These are phyloP conservation scores for Falcunculus frontatus DNA, from an alignment of 2,113 vertebrate genomes.

Conservation along the genomic window DNA sequence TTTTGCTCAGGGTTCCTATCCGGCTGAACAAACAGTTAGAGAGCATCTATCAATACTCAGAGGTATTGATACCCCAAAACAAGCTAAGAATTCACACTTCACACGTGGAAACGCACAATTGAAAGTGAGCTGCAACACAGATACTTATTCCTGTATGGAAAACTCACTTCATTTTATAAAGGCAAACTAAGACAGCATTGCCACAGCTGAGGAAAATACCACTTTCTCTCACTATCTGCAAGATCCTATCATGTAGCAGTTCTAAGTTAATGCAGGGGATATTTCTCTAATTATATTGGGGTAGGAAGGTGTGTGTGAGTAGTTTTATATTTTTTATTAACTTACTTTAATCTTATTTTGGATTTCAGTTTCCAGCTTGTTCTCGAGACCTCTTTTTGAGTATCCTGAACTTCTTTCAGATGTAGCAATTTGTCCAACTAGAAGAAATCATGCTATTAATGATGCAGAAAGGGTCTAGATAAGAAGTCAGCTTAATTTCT, in stretches of 20 bases:
- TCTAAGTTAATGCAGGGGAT: not conserved
- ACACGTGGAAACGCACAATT: fast-evolving
- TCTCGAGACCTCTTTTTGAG: not conserved
- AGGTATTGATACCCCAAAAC: not conserved
- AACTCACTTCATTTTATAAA: not conserved
- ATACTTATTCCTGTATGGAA: not conserved
- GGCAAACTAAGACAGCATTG: not conserved
- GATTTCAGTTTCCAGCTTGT: not conserved
- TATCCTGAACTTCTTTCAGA: not conserved
- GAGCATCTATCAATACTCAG: not conserved
- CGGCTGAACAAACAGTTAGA: not conserved
- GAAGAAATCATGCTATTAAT: not conserved
- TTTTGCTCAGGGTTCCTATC: not conserved
- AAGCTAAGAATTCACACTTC: not conserved
- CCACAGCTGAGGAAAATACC: not conserved
- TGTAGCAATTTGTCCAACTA: not conserved
- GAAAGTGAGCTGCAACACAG: not conserved
- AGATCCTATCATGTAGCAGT: not conserved
- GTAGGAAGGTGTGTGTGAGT: not conserved
- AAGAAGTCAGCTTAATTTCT: not conserved
- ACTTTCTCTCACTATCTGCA: not conserved
- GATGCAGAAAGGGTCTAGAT: not conserved
- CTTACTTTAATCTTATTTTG: not conserved
- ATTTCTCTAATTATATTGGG: not conserved
- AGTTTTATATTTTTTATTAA: not conserved